Conservation (phyloP, 2,888 invertebrate genomes). For the Aporophyla lueneburgensis region DNA sequence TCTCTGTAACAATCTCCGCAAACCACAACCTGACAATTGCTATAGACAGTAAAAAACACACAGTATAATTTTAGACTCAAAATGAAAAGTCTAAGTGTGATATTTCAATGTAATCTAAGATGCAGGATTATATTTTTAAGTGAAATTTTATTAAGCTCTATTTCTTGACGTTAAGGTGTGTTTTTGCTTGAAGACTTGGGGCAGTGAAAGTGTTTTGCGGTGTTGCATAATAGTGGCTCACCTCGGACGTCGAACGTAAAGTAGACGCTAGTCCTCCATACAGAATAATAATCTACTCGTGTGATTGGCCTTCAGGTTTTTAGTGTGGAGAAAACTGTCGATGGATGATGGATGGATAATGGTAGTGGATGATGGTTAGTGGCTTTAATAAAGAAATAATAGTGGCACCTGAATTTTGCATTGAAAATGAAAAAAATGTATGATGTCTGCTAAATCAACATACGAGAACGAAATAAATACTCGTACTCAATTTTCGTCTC, state of each 20-base stretch:
- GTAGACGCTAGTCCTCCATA: slow-evolving; percentile 70
- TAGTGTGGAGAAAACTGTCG: neutral
- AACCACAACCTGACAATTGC: slow-evolving; percentile 57
- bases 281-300: slow-evolving; percentile 62
- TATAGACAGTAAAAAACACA: slow-evolving; percentile 24
- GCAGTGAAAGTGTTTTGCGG: slow-evolving; percentile 85
- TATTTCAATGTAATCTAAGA: slow-evolving; percentile 63
- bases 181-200: slow-evolving; percentile 71
- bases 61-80: slow-evolving; percentile 49
- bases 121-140: slow-evolving; percentile 36
- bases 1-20: slow-evolving; percentile 58
- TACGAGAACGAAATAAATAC: too few species aligned
- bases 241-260: slow-evolving; percentile 77
- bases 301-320: slow-evolving; percentile 19
- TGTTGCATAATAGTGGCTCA: slow-evolving; percentile 83
- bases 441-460: too few species aligned
- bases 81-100: slow-evolving; percentile 48
- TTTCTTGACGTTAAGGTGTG: slow-evolving; percentile 63
- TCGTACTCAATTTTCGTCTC: too few species aligned
- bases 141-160: slow-evolving; percentile 37
- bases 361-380: too few species aligned
- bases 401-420: too few species aligned
- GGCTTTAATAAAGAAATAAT: too few species aligned
- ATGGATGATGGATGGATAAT: neutral
- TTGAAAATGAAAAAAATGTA: too few species aligned